Evolutionary conservation across 2,797 vertebrate genomes (phyloP).

Genomic region (Arnoldichthys spilopterus): DNA sequence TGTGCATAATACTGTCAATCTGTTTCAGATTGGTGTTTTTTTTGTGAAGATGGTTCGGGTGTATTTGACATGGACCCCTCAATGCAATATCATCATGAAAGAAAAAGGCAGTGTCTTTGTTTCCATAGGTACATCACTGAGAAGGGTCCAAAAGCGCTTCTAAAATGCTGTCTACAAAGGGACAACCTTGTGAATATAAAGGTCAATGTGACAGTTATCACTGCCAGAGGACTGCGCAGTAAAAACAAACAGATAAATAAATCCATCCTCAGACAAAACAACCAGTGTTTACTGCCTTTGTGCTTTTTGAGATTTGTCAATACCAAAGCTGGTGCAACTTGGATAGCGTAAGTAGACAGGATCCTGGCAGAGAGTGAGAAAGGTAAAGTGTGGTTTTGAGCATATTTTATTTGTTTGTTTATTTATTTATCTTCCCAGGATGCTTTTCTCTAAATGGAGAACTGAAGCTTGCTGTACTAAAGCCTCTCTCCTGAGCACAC

Average conservation of each 20-base stretch:
- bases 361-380: constrained; percentile 46
- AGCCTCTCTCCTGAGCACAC: constrained; percentile 63
- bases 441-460: constrained; percentile 57
- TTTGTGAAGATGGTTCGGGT: too few relatives aligned
- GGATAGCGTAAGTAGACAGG: constrained; percentile 57
- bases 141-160: too few relatives aligned
- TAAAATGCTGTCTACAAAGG: neutral
- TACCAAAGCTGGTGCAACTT: constrained; percentile 56
- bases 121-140: too few relatives aligned
- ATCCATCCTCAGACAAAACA: constrained; percentile 34
- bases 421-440: constrained; percentile 59
- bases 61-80: too few relatives aligned
- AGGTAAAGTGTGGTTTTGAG: constrained; percentile 9
- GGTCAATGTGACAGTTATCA: too few relatives aligned
- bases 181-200: neutral
- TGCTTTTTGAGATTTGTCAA: constrained; percentile 64
- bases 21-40: too few relatives aligned
- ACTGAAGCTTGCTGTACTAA: constrained; percentile 62
- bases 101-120: too few relatives aligned
- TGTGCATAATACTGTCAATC: too few relatives aligned
- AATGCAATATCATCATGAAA: too few relatives aligned
- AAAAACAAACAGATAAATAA: constrained; percentile 57
- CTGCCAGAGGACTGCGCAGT: constrained; percentile 35
- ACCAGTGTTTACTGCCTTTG: constrained; percentile 31
- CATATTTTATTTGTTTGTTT: neutral